Conservation (phyloP, 2,797 vertebrate genomes). For the Sebastes taczanowskii region DNA sequence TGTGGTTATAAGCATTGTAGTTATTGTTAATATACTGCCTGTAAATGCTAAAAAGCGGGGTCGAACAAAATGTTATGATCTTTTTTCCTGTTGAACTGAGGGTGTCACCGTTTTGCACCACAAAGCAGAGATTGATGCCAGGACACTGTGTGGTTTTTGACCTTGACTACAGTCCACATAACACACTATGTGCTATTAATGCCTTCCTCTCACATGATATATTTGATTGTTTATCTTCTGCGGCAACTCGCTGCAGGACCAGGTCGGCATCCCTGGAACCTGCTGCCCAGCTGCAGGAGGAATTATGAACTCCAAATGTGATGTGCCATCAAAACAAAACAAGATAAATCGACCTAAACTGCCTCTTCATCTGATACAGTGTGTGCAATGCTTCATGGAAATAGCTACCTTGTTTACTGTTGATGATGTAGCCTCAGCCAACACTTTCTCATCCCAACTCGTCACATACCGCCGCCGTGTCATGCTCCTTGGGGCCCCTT, state of each 20-base stretch:
- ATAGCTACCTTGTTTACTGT: slow-evolving; percentile 18
- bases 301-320: slow-evolving; percentile 40
- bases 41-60: neutral
- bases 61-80: neutral
- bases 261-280: slow-evolving; percentile 11
- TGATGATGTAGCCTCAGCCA: neutral
- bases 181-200: slow-evolving; percentile 17
- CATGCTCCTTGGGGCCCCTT: too few relatives aligned
- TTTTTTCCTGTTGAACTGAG: neutral
- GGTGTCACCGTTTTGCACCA: neutral
- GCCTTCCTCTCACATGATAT: slow-evolving; percentile 32
- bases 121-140: neutral
- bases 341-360: slow-evolving; percentile 28
- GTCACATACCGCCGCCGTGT: too few relatives aligned
- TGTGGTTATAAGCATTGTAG: neutral
- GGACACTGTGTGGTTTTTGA: slow-evolving; percentile 16
- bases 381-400: slow-evolving; percentile 8
- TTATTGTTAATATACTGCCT: neutral
- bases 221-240: slow-evolving; percentile 47
- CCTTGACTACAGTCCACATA: slow-evolving; percentile 39
- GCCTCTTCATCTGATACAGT: neutral
- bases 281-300: slow-evolving; percentile 5
- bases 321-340: slow-evolving; percentile 40
- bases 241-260: neutral
- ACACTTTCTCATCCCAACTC: too few relatives aligned